Evolutionary conservation across 2,797 vertebrate genomes (phyloP).

Genomic region (Limnodromus scolopaceus): DNA sequence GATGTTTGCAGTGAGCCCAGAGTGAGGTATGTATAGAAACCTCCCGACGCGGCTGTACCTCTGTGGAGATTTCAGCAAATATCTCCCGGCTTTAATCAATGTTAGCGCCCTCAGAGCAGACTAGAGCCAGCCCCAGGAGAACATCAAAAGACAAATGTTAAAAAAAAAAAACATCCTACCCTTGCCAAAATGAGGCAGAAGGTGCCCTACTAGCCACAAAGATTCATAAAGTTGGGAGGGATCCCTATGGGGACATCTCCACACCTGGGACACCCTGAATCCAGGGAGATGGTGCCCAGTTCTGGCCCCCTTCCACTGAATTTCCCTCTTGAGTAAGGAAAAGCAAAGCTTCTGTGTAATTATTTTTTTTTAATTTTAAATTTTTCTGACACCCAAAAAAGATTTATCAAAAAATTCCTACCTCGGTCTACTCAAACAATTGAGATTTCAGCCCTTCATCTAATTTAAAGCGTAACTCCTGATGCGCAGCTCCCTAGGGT

Average conservation of each 20-base stretch:
- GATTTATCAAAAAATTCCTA: background rate
- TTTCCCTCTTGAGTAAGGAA: background rate
- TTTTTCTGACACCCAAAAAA: background rate
- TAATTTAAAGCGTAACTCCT: background rate
- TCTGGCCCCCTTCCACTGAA: background rate
- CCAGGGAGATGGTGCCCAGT: background rate
- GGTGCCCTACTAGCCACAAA: background rate
- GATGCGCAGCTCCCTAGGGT: background rate
- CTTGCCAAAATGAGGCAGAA: background rate
- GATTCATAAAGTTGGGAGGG: background rate
- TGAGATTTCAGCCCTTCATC: background rate
- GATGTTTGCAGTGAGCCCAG: conserved; percentile 47
- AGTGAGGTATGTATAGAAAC: conserved; percentile 44
- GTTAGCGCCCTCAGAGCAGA: background rate
- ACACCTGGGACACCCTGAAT: background rate
- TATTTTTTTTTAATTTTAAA: background rate
- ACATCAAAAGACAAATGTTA: background rate
- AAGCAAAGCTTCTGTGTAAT: background rate
- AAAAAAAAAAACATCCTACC: background rate
- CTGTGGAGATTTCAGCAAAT: background rate
- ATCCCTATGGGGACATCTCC: background rate
- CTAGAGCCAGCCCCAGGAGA: background rate
- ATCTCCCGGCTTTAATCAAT: background rate
- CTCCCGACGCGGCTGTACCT: background rate
- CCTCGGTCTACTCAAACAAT: background rate